Evolutionary conservation across 2,113 vertebrate species (phyloP), one percentile per base, ranked within the genome.

Genomic region (Cyphomyrus discorhynchus): DNA sequence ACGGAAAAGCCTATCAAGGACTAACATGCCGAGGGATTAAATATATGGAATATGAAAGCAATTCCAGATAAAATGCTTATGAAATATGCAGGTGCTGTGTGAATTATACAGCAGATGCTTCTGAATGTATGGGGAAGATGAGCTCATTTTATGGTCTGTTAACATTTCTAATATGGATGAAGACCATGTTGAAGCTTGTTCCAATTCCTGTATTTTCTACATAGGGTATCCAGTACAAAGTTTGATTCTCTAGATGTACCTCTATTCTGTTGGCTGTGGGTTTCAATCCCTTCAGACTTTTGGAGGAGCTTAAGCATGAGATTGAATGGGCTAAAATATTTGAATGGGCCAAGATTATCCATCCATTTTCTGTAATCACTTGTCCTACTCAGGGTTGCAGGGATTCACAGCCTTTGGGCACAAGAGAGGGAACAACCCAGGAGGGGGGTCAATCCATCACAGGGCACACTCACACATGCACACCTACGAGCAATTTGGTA

Each of bases 31-130:
- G 91, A 92, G 90, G 95, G 93, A 95, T 95, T 95, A 94, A 95
- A 95, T 77, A 96, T 94, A 94, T 95, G 94, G 93, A 91, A 92
- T 92, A 92, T 91, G 89, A 45, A 94, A 94, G 93, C 93, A 92
- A 93, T 94, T 95, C 89, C 91, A 91, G 90, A 91, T 92, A 94
- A 94, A 94, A 95, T 92, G 91, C 91, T 93, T 91, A 95, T 95
- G 92, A 94, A 96, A 95, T 94, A 95, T 95, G 94, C 92, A 95
- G 94, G 86, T 91, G 86, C 89, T 91, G 87, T 92, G 92, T 93
- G 91, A 83, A 88, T 92, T 92, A 92, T 92, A 91, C 88, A 91
- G 91, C 90, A 91, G 21, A 62, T 80, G 91, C 90, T 47, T 45
- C 31, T 86, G 83, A 89, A 93, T 90, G 89, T 91, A 87, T 80